These are phyloP conservation scores for Leptinotarsa tumamoca DNA, from an alignment of 2,888 invertebrate genomes.

Conservation along the genomic window DNA sequence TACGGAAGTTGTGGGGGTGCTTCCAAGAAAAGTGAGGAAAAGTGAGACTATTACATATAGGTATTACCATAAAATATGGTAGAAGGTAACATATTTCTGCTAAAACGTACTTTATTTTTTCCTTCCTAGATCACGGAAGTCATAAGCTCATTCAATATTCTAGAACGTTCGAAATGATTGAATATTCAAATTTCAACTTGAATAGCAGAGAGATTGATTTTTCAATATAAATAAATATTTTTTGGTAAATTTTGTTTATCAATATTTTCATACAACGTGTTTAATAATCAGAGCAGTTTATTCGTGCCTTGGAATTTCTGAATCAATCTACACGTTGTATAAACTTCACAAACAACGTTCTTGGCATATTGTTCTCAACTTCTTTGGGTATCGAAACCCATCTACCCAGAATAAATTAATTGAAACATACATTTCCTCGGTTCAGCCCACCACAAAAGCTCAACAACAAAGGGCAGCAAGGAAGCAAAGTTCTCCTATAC, in stretches of 20 bases:
- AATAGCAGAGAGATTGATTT: no score
- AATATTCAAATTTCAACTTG: no score
- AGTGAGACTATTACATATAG: no score
- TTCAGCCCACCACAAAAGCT: constrained; percentile 8
- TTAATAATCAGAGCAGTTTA: neutral
- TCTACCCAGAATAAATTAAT: constrained; percentile 19
- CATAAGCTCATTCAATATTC: no score
- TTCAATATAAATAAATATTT: no score
- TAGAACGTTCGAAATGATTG: no score
- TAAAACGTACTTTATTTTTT: no score
- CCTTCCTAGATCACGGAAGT: no score
- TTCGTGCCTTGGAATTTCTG: neutral
- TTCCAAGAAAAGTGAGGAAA: no score
- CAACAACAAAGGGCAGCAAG: constrained; percentile 17
- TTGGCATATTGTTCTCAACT: neutral
- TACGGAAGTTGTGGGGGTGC: no score
- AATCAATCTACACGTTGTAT: constrained; percentile 2
- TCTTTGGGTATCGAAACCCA: neutral
- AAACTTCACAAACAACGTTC: constrained; percentile 11
- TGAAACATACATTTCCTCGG: constrained; percentile 18
- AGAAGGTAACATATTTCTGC: no score
- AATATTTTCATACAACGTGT: neutral
- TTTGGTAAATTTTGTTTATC: neutral
- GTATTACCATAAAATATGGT: no score
- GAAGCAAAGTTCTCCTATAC: constrained; percentile 15